Base-by-base conservation (phyloP, 1,140 invertebrate species). In the Nymphalis io region DNA sequence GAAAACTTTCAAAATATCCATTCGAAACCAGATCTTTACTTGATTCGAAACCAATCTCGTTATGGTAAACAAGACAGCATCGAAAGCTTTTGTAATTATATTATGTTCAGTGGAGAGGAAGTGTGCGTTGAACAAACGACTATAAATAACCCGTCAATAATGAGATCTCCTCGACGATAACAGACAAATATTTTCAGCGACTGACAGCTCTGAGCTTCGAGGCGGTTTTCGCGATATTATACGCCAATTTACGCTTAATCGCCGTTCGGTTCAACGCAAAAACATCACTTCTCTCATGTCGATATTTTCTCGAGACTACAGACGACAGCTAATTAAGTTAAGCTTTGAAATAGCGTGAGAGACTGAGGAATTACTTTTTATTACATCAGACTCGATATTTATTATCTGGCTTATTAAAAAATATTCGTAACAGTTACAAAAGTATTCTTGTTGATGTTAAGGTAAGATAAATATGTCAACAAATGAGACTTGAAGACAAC, bases 301-400 rank as follows among this genome's bases (percentile, higher is more conserved):
- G 72, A 58, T 65, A 69, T 71, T 72, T 65, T 66, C 72, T 60
- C 62, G 40, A 53, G 68, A 69, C 53, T 60, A 62, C 64, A 11
- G 27, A 67, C 61, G 66, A 68, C 66, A 68, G 66, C 75, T 76
- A 75, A 78, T 73, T 81, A 79, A 84, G 80, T 81, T 78, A 84
- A 59, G 57, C 75, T 79, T 74, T 75, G 59, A 75, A 83, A 75
- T 78, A 57, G 18, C 51, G 16, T 55, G 46, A 55, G 42, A 40
- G 12, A 55, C 23, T 64, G 51, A 55, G 23, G 20, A n/a, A 55
- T 55, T 33, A 15, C 51, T 55, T 55, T 55, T 55, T 55, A 27
- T 55, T 55, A 55, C 23, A 10, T 3, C 23, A 23, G 20, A 3
- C 13, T 20, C 5, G 15, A 12, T 53, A 23, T 55, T 55, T 55